A percentile compares a stretch with the other conserved stretches of the same genome.
These are phyloP conservation scores for Pangasius larnaudii DNA, from an alignment of 2,797 vertebrate species.

Conservation along the genomic window DNA sequence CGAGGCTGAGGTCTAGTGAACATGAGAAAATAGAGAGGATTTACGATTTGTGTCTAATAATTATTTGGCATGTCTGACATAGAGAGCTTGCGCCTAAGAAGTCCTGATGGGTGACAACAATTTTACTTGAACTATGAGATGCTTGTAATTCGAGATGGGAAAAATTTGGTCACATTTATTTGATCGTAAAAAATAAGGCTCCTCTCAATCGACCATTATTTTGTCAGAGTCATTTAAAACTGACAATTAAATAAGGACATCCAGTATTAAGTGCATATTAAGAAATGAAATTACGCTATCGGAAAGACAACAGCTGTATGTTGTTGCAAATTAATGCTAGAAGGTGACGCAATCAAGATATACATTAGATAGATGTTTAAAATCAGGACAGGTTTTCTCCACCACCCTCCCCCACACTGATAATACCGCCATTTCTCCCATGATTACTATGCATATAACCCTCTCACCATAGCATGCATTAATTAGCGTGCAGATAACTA, in stretches of 20 bases:
- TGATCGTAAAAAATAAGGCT: not conserved
- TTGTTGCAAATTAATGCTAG: constrained; percentile 1
- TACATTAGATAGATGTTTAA: constrained; percentile 10
- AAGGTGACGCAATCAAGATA: constrained; percentile 2
- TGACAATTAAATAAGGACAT: constrained; percentile 1
- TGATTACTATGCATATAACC: constrained; percentile 61
- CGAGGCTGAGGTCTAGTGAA: constrained; percentile 11
- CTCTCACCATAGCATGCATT: constrained; percentile 70
- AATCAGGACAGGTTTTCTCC: constrained; percentile 11
- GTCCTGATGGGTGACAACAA: not conserved
- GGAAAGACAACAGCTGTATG: not conserved
- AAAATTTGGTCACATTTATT: not conserved
- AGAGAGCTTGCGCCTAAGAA: not conserved
- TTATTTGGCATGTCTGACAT: not conserved
- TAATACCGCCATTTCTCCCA: constrained; percentile 57
- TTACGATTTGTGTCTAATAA: constrained; percentile 2
- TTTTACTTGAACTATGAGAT: not conserved
- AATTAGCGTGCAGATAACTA: constrained; percentile 81
- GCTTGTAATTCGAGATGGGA: not conserved
- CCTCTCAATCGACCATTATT: not conserved
- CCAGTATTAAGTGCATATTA: not conserved
- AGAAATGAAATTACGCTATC: not conserved
- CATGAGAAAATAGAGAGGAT: not conserved
- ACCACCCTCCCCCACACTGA: constrained; percentile 58
- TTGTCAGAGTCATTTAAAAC: not conserved